phyloP scores from a whole-genome alignment of 1,140 invertebrate genomes.

The Drosophila bipectinata region DNA sequence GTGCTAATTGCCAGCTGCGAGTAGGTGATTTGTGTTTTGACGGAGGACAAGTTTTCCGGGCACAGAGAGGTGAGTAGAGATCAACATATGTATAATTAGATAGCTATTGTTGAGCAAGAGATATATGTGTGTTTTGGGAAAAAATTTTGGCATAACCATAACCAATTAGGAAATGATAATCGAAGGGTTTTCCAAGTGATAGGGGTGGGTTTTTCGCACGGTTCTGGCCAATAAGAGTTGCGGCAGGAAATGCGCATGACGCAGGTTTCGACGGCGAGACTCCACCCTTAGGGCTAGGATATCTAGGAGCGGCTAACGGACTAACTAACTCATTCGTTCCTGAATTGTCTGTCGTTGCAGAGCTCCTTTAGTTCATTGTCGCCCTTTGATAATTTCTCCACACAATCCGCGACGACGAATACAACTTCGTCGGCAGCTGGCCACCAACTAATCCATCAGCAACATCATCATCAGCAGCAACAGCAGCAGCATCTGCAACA shows the following conservation, averaged over 20 bases:
- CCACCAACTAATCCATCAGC: slow-evolving; percentile 48
- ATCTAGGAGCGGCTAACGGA: slow-evolving; percentile 8
- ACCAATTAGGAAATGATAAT: slow-evolving; percentile 62
- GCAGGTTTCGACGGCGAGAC: slow-evolving; percentile 17
- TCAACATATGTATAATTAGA: slow-evolving; percentile 46
- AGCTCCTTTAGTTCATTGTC: slow-evolving; percentile 83
- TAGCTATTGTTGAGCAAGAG: slow-evolving; percentile 49
- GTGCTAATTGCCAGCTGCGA: slow-evolving; percentile 62
- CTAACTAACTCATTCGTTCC: slow-evolving; percentile 56
- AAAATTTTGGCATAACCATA: slow-evolving; percentile 44
- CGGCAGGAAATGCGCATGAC: slow-evolving; percentile 59
- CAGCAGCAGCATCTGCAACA: slow-evolving; percentile 42
- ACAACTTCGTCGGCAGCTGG: slow-evolving; percentile 48
- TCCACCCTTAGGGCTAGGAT: slow-evolving; percentile 50
- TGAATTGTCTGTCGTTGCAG: slow-evolving; percentile 66
- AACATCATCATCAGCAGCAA: slow-evolving; percentile 35
- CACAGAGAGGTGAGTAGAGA: slow-evolving; percentile 12
- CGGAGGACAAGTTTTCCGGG: slow-evolving; percentile 22
- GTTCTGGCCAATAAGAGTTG: slow-evolving; percentile 46
- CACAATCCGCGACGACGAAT: slow-evolving; percentile 69
- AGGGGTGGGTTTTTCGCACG: slow-evolving; percentile 41
- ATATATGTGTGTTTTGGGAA: slow-evolving; percentile 28
- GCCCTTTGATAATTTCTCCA: slow-evolving; percentile 82
- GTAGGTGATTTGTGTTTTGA: slow-evolving; percentile 3
- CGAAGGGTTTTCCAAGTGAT: slow-evolving; percentile 7